phyloP scores from a whole-genome alignment of 2,113 vertebrate species.

The Amphiprion percula region DNA sequence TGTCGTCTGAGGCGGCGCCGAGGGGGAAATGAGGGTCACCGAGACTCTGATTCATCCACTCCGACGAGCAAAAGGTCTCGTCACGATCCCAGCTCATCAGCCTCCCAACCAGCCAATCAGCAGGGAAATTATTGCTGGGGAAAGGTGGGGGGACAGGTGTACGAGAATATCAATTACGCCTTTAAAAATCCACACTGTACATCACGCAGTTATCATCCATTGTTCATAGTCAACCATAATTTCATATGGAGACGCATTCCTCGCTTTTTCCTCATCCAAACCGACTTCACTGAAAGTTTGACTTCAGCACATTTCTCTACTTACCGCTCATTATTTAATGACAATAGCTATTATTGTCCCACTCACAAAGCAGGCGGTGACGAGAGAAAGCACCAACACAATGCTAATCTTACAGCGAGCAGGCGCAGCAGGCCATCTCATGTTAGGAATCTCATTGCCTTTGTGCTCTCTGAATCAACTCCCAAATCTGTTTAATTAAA shows the following conservation, averaged over 20 bases:
- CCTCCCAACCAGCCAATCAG: slow-evolving; percentile 43
- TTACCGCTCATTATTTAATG: slow-evolving; percentile 61
- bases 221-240: slow-evolving; percentile 21
- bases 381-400: slow-evolving; percentile 54
- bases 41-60: slow-evolving; percentile 68
- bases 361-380: slow-evolving; percentile 28
- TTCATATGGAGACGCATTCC: neutral
- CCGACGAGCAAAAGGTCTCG: slow-evolving; percentile 52
- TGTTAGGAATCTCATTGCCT: slow-evolving; percentile 69
- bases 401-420: slow-evolving; percentile 56
- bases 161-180: slow-evolving; percentile 24
- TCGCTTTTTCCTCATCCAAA: neutral
- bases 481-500: slow-evolving; percentile 71
- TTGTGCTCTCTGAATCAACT: slow-evolving; percentile 71
- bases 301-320: slow-evolving; percentile 64
- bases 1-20: slow-evolving; percentile 11
- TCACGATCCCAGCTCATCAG: slow-evolving; percentile 58
- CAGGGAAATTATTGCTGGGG: slow-evolving; percentile 48
- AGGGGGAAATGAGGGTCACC: slow-evolving; percentile 75
- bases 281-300: slow-evolving; percentile 36
- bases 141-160: slow-evolving; percentile 27
- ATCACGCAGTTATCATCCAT: slow-evolving; percentile 15
- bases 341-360: slow-evolving; percentile 63
- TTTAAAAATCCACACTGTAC: slow-evolving; percentile 1
- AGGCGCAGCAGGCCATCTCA: slow-evolving; percentile 39